Conservation (phyloP, 2,888 invertebrate species). For the Lordiphosa andalusiaca region DNA sequence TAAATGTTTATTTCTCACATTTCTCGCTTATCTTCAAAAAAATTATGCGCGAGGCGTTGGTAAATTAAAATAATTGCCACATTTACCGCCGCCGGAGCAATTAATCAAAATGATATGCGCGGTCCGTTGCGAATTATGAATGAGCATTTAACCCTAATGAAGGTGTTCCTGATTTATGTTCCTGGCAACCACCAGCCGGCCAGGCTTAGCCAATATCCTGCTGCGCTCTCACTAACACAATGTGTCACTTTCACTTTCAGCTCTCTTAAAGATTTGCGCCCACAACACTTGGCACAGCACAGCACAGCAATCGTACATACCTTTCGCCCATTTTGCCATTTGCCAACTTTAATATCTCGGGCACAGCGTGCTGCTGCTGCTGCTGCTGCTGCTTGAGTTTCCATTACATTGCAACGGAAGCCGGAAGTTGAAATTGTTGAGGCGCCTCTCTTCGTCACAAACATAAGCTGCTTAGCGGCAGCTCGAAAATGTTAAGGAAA, state of each 20-base stretch:
- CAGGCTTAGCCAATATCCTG: neutral
- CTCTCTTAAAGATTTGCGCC: constrained; percentile 55
- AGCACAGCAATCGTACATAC: too few species aligned
- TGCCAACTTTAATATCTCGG: constrained; percentile 42
- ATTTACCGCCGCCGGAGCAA: constrained; percentile 58
- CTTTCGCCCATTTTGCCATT: too few species aligned
- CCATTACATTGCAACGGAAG: constrained; percentile 72
- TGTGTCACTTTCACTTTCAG: constrained; percentile 47
- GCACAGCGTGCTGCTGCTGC: too few species aligned
- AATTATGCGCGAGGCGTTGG: constrained; percentile 39
- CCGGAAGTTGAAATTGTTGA: constrained; percentile 71
- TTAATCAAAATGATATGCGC: constrained; percentile 70
- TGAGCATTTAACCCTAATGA: constrained; percentile 37
- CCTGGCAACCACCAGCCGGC: constrained; percentile 34
- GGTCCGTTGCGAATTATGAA: constrained; percentile 53
- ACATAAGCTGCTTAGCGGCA: constrained; percentile 57
- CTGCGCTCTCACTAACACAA: too few species aligned
- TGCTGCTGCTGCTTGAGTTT: constrained; percentile 46
- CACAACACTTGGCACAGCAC: constrained; percentile 53
- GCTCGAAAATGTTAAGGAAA: constrained; percentile 27
- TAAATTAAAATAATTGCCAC: constrained; percentile 73
- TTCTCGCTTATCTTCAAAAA: constrained; percentile 61
- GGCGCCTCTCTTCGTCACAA: constrained; percentile 34
- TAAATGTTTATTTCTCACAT: constrained; percentile 56
- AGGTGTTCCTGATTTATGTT: constrained; percentile 29